Evolutionary conservation across 1,140 invertebrate genomes (phyloP), one percentile per base, ranked within the genome.

Genomic region (Drosophila lacertosa): DNA sequence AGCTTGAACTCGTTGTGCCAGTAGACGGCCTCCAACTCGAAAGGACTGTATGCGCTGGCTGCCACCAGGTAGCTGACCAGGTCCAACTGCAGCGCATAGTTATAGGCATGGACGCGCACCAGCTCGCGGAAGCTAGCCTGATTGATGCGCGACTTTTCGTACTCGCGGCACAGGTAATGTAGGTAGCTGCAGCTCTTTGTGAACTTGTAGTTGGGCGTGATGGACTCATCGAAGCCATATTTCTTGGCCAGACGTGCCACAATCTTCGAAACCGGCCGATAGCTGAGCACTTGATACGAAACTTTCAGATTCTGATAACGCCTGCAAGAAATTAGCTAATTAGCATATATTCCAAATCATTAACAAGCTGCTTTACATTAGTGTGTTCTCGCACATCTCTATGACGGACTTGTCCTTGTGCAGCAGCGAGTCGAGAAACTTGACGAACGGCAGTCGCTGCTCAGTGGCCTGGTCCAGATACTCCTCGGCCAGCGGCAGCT

Each of bases 121-220:
- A 95, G 93, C 90, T 95, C 95, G 67, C 93, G 92, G 92, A 93
- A 95, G 73, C 94, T 94, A 13, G 71, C 77, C 50, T 91, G 91
- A 93, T 94, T 93, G 54, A 94, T 92, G 69, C 89, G 92, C 32
- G 92, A 91, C 60, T 95, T 93, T 32, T 91, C 90, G 73, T 93
- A 95, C 60, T 94, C 92, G 58, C 94, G 94, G 64, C 93, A 91
- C 11, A 95, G 88, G 86, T 94, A 95, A 10, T 94, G 92, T n/a
- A 95, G 67, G 54, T 94, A 93, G 48, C 94, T 93, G 90, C 92
- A 92, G 18, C 92, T 93, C 66, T 94, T 92, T 70, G 93, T 93
- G 63, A 92, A 92, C 63, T 93, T 93, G 26, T 94, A 91, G 79
- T 95, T 94, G 2, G 94, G 94, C 37, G 93, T 94, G 3, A 92